Evolutionary conservation across 2,888 invertebrate genomes (phyloP), one percentile per base, ranked within the genome.

Genomic region (Bellardia bayeri): DNA sequence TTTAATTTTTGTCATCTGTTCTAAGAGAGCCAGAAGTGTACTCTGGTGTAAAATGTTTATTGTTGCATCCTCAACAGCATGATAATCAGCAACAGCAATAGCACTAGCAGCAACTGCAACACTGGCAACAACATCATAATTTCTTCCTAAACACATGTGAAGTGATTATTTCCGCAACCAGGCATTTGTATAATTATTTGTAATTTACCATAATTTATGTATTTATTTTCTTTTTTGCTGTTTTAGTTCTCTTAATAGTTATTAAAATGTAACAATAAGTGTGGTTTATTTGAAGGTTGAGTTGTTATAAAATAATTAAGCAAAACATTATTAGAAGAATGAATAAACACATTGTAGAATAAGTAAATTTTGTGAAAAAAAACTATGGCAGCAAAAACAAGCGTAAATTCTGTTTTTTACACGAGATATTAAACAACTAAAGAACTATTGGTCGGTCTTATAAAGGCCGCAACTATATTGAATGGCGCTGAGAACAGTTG

Each of bases 121-220:
- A 51, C 6, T n/a, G 6, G 54, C 54, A 72, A 54, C n/a, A 63
- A 7, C 45, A 85, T 69, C n/a, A 86, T 74, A 69, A 69, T 82
- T 82, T 80, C 49, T 74, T 63, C 49, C 63, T 23, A 23, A 23
- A 54, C 72, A 79, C 54, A 79, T 79, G 54, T 64, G 51, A 68
- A 86, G 64, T 80, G 75, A 64, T 84, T 76, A 79, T 56, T 69
- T 83, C 79, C 83, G 74, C 69, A 69, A 71, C 54, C 72, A 80
- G 71, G 71, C 83, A 80, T 83, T 85, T 78, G 58, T 82, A 68
- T 86, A 82, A 86, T 82, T 86, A 82, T 82, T 76, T 84, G 71
- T 76, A 83, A 79, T 82, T 82, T 86, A 75, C 66, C 78, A 54
- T 37, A 74, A 78, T 72, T 86, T 75, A 68, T 51, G 69, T 51